Base-by-base conservation (phyloP, 2,797 vertebrate genomes). In the Megalops cyprinoides region DNA sequence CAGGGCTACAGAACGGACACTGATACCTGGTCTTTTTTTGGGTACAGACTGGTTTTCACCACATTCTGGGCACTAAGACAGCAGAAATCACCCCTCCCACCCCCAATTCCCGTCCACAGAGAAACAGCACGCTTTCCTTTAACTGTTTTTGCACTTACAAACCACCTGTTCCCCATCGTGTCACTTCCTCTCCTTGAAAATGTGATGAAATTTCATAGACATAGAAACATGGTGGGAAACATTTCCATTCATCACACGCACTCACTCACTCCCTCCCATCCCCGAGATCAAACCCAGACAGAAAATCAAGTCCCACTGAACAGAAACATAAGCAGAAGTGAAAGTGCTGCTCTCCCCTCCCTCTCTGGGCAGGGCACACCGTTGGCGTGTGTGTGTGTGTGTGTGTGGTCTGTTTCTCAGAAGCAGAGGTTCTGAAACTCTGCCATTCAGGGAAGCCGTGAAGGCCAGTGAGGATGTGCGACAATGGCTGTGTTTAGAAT, bases 101-200 rank as follows among this genome's bases (percentile, higher is more conserved):
- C 23, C 15, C 31, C 39, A 39, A 44, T 48, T n/a, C n/a, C n/a
- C n/a, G n/a, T n/a, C n/a, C n/a, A n/a, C 20, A 37, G 9, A 79
- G 48, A 79, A 51, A 69, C 12, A 23, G 25, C 34, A 79, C 46
- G 8, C 46, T 42, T 48, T 25, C 44, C 31, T 48, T 34, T 48
- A 5, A 69, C 46, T 49, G 58, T 65, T 42, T 12, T 31, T 25
- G 20, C 37, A 28, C 75, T 39, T 31, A 78, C 44, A 77, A 46
- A 79, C 76, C 80, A 20, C 80, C 28, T 55, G 82, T 86, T 84
- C 82, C 81, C 78, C 60, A 78, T 55, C 44, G n/a, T 31, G 42
- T 74, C 44, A 74, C 81, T 84, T 84, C 76, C 83, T 76, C 67
- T 18, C 65, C 23, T 73, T 71, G 51, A 67, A 71, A 55, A 73